Evolutionary conservation across 2,113 vertebrate species (phyloP), one percentile per base, ranked within the genome.

Genomic region (Elanoides forficatus): DNA sequence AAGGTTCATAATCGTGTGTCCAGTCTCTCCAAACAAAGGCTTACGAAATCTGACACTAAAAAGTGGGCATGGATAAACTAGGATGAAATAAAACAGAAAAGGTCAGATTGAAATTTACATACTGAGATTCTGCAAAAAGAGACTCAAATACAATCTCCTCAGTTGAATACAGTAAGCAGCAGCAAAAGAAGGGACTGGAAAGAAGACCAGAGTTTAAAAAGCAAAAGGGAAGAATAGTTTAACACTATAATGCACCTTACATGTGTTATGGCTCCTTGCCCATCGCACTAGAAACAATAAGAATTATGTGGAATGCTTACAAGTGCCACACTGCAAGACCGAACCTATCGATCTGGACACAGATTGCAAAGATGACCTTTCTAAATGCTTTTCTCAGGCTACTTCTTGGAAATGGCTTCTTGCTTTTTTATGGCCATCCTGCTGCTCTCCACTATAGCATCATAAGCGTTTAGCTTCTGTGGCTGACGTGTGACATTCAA

Each of bases 1-100:
- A 81, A 99, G 99, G 97, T 99, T 99, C 99, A 99, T 99, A 96
- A 99, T 99, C 3, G 99, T 99, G 98, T 99, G 99, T 58, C 99
- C 99, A 1, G 99, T 99, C 96, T 99, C 99, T 97, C 99, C 99
- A 80, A 99, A 99, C 56, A 99, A 98, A 20, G 99, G 99, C 94
- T 99, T 99, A 88, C 99, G 98, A 97, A 99, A 99, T 95, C 99
- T 98, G 90, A 99, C 99, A 47, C 99, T 99, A 97, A 99, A 99
- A 91, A 99, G 98, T 2, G 99, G 99, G 93, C 99, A 99, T 0
- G 99, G 99, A 92, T 99, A 99, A 97, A 99, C 99, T 99, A 97
- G 25, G 97, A 97, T 36, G 97, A 95, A 98, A 96, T 47, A 89
- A 60, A 73, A 68, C 59, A 98, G 95, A 97, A 87, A 93, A 65